These are phyloP conservation scores for Timema cristinae DNA, from an alignment of 2,888 invertebrate species.

Conservation along the genomic window DNA sequence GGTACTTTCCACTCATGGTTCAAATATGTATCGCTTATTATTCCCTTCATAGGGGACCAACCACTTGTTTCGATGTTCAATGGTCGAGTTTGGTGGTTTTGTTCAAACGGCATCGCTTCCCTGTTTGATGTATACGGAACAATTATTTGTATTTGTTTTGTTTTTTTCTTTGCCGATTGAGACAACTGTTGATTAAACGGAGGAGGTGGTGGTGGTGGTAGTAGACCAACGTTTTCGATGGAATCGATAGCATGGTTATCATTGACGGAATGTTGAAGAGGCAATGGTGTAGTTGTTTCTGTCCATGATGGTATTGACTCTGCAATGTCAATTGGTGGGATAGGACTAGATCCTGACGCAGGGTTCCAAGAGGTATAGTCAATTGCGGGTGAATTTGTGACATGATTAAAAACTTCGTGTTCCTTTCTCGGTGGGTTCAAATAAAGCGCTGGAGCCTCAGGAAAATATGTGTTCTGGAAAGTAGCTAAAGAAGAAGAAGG, in stretches of 20 bases:
- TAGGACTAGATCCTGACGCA: neutral
- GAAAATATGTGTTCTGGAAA: slow-evolving; percentile 7
- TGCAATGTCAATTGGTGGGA: neutral
- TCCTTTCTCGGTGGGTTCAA: slow-evolving; percentile 20
- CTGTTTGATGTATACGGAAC: slow-evolving; percentile 71
- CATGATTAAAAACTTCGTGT: slow-evolving; percentile 15
- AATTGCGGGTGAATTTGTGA: slow-evolving; percentile 6
- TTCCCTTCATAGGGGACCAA: slow-evolving; percentile 41
- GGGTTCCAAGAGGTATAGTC: slow-evolving; percentile 18
- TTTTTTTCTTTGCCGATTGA: slow-evolving; percentile 44
- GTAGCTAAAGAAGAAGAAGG: neutral
- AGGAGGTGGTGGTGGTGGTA: slow-evolving; percentile 29
- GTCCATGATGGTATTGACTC: slow-evolving; percentile 3
- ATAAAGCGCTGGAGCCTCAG: slow-evolving; percentile 20
- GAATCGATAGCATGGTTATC: slow-evolving; percentile 26
- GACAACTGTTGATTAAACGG: neutral
- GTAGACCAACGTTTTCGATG: slow-evolving; percentile 26
- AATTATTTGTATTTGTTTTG: slow-evolving; percentile 71
- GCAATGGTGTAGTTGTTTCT: slow-evolving; percentile 12
- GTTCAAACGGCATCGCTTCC: slow-evolving; percentile 52
- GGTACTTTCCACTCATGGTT: slow-evolving; percentile 53
- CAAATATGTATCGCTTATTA: slow-evolving; percentile 17
- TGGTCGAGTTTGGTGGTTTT: slow-evolving; percentile 37
- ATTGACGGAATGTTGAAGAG: slow-evolving; percentile 4
- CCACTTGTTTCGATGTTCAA: slow-evolving; percentile 37